Base-by-base conservation (phyloP, 2,113 vertebrate genomes). In the Amphiprion ocellaris region DNA sequence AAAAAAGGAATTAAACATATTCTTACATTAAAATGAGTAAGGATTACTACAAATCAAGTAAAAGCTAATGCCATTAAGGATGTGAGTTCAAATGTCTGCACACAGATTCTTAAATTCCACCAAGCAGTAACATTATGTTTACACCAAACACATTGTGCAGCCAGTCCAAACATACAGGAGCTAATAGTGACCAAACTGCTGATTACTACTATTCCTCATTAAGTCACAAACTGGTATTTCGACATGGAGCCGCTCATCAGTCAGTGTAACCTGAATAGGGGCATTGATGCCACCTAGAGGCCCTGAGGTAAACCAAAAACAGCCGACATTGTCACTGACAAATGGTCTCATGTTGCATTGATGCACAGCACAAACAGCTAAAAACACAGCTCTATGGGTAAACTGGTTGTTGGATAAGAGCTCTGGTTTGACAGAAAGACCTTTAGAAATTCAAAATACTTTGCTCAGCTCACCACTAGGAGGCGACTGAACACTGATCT, bases 271-370 rank as follows among this genome's bases (percentile, higher is more conserved):
- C 56, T 68, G 84, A 85, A 84, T 72, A 70, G 37, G 65, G 69
- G 26, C 82, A 81, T 39, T 77, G 71, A 77, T 84, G 89, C 89
- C 93, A 91, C 46, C 92, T 92, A 86, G 84, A 91, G 87, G 85
- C 69, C 28, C 41, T 37, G 2, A 21, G 69, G 66, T 70, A 37
- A 65, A 77, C 28, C 65, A 67, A 50, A 44, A 53, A 59, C 5
- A 69, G 30, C 37, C n/a, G 0, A 69, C 30, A 26, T 3, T 52
- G 56, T 71, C 55, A 33, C 10, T 62, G 52, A 79, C 14, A 71
- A 82, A 66, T 17, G 69, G 63, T 74, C 55, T 89, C 75, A 59
- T 54, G 63, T 68, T 82, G 54, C 66, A 64, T 2, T 1, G 7
- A 19, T 54, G 67, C 77, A 61, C 19, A 28, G 33, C 50, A 65